Evolutionary conservation across 2,113 vertebrate genomes (phyloP).

Genomic region (Phalacrocorax pelagicus): DNA sequence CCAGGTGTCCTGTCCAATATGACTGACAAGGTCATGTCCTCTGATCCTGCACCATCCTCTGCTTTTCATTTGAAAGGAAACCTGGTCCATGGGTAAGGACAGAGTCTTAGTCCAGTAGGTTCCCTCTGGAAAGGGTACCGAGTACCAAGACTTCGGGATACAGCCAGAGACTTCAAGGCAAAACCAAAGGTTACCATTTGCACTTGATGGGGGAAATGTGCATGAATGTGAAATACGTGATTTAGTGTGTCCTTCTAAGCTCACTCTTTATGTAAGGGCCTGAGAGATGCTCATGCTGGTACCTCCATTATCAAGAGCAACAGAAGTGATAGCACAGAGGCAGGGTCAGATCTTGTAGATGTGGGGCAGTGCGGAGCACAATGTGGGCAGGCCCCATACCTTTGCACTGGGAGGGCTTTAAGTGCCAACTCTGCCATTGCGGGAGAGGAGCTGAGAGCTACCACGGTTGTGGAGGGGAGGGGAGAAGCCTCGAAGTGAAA

Average conservation of each 20-base stretch:
- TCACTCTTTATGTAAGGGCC: background rate
- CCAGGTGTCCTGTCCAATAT: background rate
- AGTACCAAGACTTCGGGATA: background rate
- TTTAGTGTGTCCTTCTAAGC: background rate
- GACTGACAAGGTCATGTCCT: background rate
- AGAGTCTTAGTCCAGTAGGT: fast-evolving
- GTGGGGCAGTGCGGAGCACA: fast-evolving
- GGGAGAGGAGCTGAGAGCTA: background rate
- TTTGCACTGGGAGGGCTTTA: background rate
- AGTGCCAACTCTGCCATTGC: background rate
- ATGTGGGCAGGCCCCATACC: fast-evolving
- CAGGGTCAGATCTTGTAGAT: background rate
- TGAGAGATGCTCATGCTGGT: background rate
- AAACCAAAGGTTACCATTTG: background rate
- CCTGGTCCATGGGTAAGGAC: background rate
- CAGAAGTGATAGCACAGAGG: background rate
- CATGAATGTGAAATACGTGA: background rate
- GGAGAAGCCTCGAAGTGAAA: background rate
- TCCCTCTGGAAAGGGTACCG: background rate
- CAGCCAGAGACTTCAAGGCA: background rate
- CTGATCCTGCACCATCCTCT: background rate
- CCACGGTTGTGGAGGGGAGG: background rate
- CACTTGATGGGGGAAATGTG: background rate
- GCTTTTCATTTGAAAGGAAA: background rate
- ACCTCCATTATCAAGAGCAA: background rate